phyloP scores from a whole-genome alignment of 1,140 invertebrate genomes.

The Mizuhopecten yessoensis region DNA sequence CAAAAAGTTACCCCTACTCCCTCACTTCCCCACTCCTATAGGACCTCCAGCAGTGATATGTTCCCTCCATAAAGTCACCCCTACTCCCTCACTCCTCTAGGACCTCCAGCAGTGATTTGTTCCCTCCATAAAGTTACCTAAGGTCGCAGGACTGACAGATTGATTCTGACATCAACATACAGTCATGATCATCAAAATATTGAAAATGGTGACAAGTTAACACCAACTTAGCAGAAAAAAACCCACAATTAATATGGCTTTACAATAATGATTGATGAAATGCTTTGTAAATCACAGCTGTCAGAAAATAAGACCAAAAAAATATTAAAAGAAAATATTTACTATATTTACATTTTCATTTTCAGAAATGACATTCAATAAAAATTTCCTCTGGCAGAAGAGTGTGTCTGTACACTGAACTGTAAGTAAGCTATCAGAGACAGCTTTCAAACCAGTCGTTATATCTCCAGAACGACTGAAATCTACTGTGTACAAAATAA shows the following conservation, averaged over 20 bases:
- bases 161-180: background rate
- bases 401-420: background rate
- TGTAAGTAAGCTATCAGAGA: too few relatives aligned
- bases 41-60: background rate
- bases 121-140: background rate
- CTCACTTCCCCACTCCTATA: background rate
- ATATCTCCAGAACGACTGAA: too few relatives aligned
- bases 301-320: background rate
- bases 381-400: too few relatives aligned
- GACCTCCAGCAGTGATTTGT: background rate
- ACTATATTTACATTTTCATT: background rate
- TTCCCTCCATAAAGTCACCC: background rate
- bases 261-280: background rate
- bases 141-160: background rate
- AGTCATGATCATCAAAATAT: conserved; percentile 9
- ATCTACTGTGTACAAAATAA: too few relatives aligned
- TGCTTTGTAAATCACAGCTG: background rate
- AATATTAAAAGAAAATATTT: background rate
- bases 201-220: background rate
- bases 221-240: background rate
- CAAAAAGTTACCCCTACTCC: background rate
- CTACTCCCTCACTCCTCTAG: background rate
- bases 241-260: background rate
- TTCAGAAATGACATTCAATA: background rate
- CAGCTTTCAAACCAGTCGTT: too few relatives aligned